Evolutionary conservation across 2,888 invertebrate species (phyloP), one percentile per base, ranked within the genome.

Genomic region (Tromatobia lineatoria): DNA sequence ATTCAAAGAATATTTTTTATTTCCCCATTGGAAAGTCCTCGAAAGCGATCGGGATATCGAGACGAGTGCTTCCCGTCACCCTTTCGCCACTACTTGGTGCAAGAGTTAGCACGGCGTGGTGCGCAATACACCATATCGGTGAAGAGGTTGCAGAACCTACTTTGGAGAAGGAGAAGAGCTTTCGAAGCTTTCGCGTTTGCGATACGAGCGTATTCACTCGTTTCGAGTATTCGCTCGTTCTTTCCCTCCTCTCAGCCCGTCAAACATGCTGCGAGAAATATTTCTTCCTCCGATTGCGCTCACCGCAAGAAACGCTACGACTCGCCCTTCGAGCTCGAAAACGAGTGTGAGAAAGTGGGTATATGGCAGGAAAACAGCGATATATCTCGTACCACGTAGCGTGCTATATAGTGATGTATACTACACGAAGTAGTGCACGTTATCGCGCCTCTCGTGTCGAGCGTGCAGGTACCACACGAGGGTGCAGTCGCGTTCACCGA

Each of bases 391-490:
- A 66, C 50, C 47, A 77, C 80, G 42, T 34, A 69, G 80, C 15
- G n/a, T n/a, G 34, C 13, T 47, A 59, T 42, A 57, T 50, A 64
- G 29, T 47, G 47, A 45, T 47, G 73, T 69, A 78, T 70, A 74
- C 67, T 50, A 57, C 23, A 61, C 34, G 47, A 29, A 61, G 29
- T 20, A 69, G 83, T 18, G 45, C 67, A 77, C 80, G 83, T 84
- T 84, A 84, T 84, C 81, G 77, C 78, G 70, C 70, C 67, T 81
- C 78, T 69, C 64, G 71, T 67, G 66, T 71, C 76, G 67, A 70
- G 76, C 61, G 59, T 69, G 45, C 20, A 83, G 64, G 71, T 71
- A 57, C 66, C 75, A 61, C 74, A 67, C 69, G 29, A 71, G 67
- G 29, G 59, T 66, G 50, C 67, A 59, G 73, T 47, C 47, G 52